Evolutionary conservation across 1,140 invertebrate species (phyloP), one percentile per base, ranked within the genome.

Genomic region (Homalodisca vitripennis): DNA sequence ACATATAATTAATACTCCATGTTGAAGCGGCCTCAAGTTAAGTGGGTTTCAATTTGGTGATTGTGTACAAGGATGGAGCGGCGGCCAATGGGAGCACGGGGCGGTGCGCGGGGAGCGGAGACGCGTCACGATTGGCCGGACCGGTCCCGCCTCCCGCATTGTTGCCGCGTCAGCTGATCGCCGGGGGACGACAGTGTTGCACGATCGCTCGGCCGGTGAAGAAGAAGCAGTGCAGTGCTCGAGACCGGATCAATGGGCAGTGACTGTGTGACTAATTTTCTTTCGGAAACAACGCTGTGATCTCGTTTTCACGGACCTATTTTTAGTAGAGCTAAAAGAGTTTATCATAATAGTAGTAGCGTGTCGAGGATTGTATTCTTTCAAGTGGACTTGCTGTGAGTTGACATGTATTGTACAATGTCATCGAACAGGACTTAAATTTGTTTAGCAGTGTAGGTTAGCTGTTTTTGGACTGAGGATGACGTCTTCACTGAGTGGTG

Each of bases 401-500:
- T 41, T 41, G 34, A 41, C 34, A 6, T 10, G 34, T 41, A 17
- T 10, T 10, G 34, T 41, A 17, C 17, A 10, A 41, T 41, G 34
- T 41, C 34, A 41, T 41, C 17, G 17, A 41, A 41, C 34, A 41
- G 34, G 6, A 10, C 34, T 17, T 41, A 10, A 41, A 41, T 41
- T 41, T 10, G 34, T 41, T 41, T 41, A 41, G 17, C 17, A 41
- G 6, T 41, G n/a, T n/a, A n/a, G n/a, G n/a, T 41, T 41, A 10
- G 17, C 17, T 41, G 34, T 41, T 41, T 41, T 41, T 41, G 3
- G 12, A 22, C 14, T 60, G 10, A 26, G 24, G 10, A 71, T 71
- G 72, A 71, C 67, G 66, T 71, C 70, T 14, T 67, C 67, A 10
- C 29, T 66, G 29, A 60, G 53, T 34, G 65, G 67, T 20, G 60